Evolutionary conservation across 2,113 vertebrate species (phyloP), one percentile per base, ranked within the genome.

Genomic region (Pseudolaguvia tuberculata): DNA sequence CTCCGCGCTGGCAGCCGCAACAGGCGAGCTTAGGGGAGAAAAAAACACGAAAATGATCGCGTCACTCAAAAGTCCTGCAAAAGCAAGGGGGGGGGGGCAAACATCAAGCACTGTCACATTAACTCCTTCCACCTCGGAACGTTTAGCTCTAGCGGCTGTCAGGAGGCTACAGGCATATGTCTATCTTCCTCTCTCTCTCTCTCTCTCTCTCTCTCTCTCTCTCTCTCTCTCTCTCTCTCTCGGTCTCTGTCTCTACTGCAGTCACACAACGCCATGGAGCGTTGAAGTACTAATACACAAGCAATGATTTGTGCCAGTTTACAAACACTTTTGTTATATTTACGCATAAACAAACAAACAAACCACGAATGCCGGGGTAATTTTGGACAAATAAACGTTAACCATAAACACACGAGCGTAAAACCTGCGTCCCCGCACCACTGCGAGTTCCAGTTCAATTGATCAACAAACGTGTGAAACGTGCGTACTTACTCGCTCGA

Each of bases 21-120:
- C 93, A 94, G 94, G 94, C 93, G 82, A 93, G 92, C 93, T 94
- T 89, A 90, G 90, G 89, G 91, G 91, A 91, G 89, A 91, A 91
- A 53, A 27, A 52, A 52, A 69, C 20, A 66, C 39, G 85, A 88
- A 94, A 92, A 92, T 85, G 91, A 93, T 90, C 89, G 92, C 91
- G 93, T 96, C 94, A 94, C 92, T 93, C 90, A 91, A 92, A 93
- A 90, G 70, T 72, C 91, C 91, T 87, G 89, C 89, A 90, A 87
- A 88, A 88, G 70, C 56, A 47, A 47, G 27, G 55, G 31, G 31
- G 51, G 70, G 87, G 89, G 83, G 86, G 86, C 87, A 81, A 88
- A 91, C 88, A 91, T 89, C 86, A 88, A 86, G 91, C 87, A 89
- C 88, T 89, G 90, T 86, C 90, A 90, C 89, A 89, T 89, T 91